Conservation (phyloP, 2,797 vertebrate genomes). For the Spinus olivaceus region DNA sequence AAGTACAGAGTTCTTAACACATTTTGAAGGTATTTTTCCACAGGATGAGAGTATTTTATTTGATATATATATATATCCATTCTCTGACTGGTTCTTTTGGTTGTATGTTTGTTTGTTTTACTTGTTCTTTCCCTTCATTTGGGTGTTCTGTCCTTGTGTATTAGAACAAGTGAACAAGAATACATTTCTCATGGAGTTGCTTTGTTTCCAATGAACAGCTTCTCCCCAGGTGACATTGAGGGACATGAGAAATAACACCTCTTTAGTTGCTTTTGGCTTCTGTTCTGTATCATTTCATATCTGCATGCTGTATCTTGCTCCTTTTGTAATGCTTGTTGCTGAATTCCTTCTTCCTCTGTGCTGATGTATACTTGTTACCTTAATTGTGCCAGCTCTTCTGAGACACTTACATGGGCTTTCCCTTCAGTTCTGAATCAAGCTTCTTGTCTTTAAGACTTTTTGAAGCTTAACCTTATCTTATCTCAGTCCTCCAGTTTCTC, state of each 20-base stretch:
- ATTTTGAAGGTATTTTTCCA: neutral
- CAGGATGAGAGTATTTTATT: neutral
- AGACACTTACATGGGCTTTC: neutral
- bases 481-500: slow-evolving; percentile 1
- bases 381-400: neutral
- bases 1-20: neutral
- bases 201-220: neutral
- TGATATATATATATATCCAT: neutral
- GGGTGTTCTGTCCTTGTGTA: neutral
- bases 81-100: neutral
- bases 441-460: slow-evolving; percentile 9
- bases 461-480: slow-evolving; percentile 7
- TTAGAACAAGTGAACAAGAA: neutral
- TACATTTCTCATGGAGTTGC: neutral
- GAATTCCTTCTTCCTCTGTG: neutral
- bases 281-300: neutral
- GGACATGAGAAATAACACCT: neutral
- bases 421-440: neutral
- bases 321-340: neutral
- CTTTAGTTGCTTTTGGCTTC: neutral
- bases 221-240: neutral
- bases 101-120: neutral
- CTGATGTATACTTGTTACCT: neutral
- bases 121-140: neutral
- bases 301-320: neutral